Evolutionary conservation across 2,797 vertebrate genomes (phyloP), one percentile per base, ranked within the genome.

Genomic region (Sternarchorhynchus goeldii): DNA sequence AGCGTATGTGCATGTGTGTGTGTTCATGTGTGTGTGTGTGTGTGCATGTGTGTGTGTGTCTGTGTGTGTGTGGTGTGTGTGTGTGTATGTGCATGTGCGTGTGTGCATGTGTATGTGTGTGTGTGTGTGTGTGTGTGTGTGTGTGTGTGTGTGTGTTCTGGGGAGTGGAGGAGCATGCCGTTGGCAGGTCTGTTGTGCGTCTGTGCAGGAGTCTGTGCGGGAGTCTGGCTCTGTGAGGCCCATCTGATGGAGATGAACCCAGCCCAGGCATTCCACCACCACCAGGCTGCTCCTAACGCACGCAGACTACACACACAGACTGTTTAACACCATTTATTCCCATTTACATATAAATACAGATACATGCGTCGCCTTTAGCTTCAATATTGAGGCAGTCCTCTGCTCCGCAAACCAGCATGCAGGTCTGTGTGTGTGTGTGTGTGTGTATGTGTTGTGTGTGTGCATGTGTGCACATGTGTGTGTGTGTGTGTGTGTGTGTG

Each of bases 351-450:
- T 93, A 93, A 94, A 94, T 93, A 94, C 90, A 92, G 90, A 92
- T 90, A 90, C 85, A 88, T 83, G 90, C 90, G 89, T 90, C 88
- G 90, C 87, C 89, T 89, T 86, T 88, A 69, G 88, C 89, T 90
- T 93, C 92, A 94, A 93, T 94, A 93, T 94, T 93, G 92, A 91
- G 90, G 90, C 90, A 86, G 82, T 91, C 86, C 89, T 86, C 88
- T 90, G 88, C 88, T 89, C 90, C 83, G 83, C 88, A 89, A 91
- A 91, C 57, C 91, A 90, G 83, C 88, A 84, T 85, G 84, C 89
- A 75, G 75, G 79, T 76, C 75, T 72, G 62, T 77, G 60, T 67
- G 68, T 66, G 29, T 58, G 36, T 57, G 50, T 76, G 59, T 71
- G 79, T 29, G 50, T 29, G 41, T 75, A 64, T 75, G 59, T 57